Evolutionary conservation across 2,797 vertebrate genomes (phyloP), one percentile per base, ranked within the genome.

Genomic region (Sebastes iracundus): DNA sequence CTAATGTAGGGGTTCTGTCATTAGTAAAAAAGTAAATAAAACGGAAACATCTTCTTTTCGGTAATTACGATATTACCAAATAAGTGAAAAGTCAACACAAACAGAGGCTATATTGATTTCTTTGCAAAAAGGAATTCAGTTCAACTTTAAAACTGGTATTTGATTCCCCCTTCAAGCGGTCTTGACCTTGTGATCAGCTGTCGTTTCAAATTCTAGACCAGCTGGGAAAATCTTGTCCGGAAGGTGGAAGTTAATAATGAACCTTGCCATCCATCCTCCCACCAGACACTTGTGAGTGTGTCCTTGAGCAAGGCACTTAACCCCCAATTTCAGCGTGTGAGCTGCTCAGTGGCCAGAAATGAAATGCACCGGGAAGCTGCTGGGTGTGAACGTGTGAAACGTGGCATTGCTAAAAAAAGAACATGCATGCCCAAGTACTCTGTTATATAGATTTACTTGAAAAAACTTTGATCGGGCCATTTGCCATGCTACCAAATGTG

Each of bases 381-480:
- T 1, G 1, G 16, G 60, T 79, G 74, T 65, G 22, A 72, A 70
- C 23, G 60, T 68, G 70, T 75, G 25, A 82, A 84, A 65, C 55
- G 32, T n/a, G 56, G 27, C 56, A 68, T n/a, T 13, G 7, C 55
- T 63, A 25, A 9, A 68, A 25, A 55, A 38, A 32, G 6, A 59
- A 30, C 30, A 69, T 23, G 22, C 38, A 28, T 42, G 53, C 10
- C 25, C 8, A 32, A 87, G 27, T 27, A 27, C 23, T 30, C n/a
- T 30, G 6, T 75, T 74, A 60, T 66, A 69, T 60, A 69, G 67
- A 74, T 74, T 59, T 62, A 60, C 22, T 79, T 32, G 63, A 75
- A 72, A 81, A 77, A 82, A 80, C 75, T 71, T 76, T 80, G 61
- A 87, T 80, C 63, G 18, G 75, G 74, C 70, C 75, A 77, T 91